Percentiles rank a stretch among this genome's conserved stretches.
Conservation (phyloP, 2,888 invertebrate species). For the Macrophya annulata region DNA sequence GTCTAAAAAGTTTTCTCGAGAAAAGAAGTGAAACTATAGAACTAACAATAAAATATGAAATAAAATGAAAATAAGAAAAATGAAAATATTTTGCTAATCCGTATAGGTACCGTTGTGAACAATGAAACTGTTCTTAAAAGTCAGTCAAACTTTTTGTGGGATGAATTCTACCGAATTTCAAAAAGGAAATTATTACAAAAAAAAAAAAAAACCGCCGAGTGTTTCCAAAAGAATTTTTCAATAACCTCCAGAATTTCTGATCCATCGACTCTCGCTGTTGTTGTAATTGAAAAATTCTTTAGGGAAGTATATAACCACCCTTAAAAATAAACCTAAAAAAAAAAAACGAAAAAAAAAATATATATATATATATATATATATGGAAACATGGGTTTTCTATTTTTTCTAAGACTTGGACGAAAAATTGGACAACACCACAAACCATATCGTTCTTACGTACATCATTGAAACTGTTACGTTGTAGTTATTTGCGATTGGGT, state of each 20-base stretch:
- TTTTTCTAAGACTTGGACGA: neutral
- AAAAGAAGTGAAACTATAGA: neutral
- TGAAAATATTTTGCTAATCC: constrained; percentile 10
- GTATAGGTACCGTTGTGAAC: neutral
- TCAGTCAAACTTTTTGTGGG: neutral
- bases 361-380: too few species aligned
- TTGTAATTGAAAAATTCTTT: neutral
- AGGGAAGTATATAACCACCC: neutral
- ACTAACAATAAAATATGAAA: neutral
- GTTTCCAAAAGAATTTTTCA: neutral
- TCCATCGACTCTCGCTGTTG: neutral
- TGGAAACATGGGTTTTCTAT: neutral
- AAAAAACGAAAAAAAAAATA: neutral
- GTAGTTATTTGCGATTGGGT: neutral
- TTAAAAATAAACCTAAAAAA: neutral
- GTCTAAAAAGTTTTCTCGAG: neutral
- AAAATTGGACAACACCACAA: neutral
- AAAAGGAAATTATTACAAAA: too few species aligned
- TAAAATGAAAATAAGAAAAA: neutral
- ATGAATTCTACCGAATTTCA: neutral
- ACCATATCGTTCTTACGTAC: neutral
- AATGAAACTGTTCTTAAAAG: neutral
- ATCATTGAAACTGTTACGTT: neutral
- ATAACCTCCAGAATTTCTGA: neutral
- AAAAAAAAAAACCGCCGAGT: too few species aligned